phyloP scores from a whole-genome alignment of 1,140 invertebrate genomes.

The Cotesia typhae region DNA sequence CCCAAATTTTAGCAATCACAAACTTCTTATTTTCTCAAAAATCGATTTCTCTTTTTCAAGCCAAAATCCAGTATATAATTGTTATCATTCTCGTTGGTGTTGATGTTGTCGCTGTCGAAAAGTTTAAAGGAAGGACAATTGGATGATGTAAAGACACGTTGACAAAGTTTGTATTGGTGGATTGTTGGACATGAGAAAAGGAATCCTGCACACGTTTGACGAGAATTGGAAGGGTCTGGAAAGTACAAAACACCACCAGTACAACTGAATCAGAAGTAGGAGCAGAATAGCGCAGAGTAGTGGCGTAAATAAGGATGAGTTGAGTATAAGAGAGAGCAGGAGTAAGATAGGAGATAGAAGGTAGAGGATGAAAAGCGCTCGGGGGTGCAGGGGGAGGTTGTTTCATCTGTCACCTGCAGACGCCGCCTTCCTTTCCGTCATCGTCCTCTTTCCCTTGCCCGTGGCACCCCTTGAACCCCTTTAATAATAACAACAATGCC shows the following conservation, averaged over 20 bases:
- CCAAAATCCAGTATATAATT: too few relatives aligned
- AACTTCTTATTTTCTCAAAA: too few relatives aligned
- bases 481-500: slow-evolving; percentile 32
- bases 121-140: slow-evolving; percentile 1
- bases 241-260: slow-evolving; percentile 22
- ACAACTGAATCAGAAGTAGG: too few relatives aligned
- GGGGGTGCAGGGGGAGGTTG: slow-evolving; percentile 24
- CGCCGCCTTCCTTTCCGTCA: slow-evolving; percentile 65
- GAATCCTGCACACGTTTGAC: slow-evolving; percentile 9
- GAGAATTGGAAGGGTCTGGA: slow-evolving; percentile 34
- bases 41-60: too few relatives aligned
- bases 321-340: slow-evolving; percentile 31
- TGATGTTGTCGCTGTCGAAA: slow-evolving; percentile 10
- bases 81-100: slow-evolving; percentile 1
- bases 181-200: too few relatives aligned
- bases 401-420: slow-evolving; percentile 58
- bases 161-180: too few relatives aligned
- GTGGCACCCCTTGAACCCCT: slow-evolving; percentile 14
- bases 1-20: too few relatives aligned
- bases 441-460: slow-evolving; percentile 23
- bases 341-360: slow-evolving; percentile 27
- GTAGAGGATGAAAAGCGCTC: slow-evolving; percentile 15
- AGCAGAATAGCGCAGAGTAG: slow-evolving; percentile 15
- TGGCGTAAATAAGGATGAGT: slow-evolving; percentile 31
- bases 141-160: too few relatives aligned